Evolutionary conservation across 2,797 vertebrate species (phyloP), one percentile per base, ranked within the genome.

Genomic region (Coendou prehensilis): DNA sequence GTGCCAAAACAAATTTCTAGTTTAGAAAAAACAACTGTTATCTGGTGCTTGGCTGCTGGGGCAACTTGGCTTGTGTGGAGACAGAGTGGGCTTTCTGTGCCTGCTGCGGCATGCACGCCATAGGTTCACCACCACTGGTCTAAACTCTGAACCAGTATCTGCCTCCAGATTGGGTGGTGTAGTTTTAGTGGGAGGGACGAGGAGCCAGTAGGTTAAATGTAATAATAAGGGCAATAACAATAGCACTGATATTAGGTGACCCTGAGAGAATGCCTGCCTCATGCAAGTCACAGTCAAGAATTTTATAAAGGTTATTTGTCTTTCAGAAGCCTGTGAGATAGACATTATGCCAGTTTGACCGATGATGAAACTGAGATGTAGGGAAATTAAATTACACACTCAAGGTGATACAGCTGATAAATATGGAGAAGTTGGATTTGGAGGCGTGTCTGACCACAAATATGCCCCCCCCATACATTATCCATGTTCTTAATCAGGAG

Each of bases 291-390:
- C 37, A 6, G 67, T 54, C 47, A 80, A 89, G 56, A 45, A 80
- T 94, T 96, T 95, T 52, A 41, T 67, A 52, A 83, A 83, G 69
- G 64, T 91, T 88, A 63, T 88, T 87, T 86, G 69, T 22, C 64
- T 54, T 95, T 93, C 69, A 80, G 26, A 85, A 93, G 63, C 69
- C 56, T 91, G 33, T 52, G 52, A 81, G 94, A 90, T 14, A 83
- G 14, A 23, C 64, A 57, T 63, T 71, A 59, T 76, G 71, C 63
- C 64, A 84, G 18, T 67, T 52, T 64, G 54, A 57, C 2, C 17
- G 50, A 75, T 69, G 41, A 64, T 75, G 14, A 80, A 71, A 83
- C 23, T 13, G 50, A 94, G 28, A 10, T n/a, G 41, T 30, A 28
- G 71, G 26, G 5, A 20, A 69, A 69, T 88, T 4, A 71, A 88